Conservation (phyloP, 2,113 vertebrate species). For the Elaphurus davidianus region DNA sequence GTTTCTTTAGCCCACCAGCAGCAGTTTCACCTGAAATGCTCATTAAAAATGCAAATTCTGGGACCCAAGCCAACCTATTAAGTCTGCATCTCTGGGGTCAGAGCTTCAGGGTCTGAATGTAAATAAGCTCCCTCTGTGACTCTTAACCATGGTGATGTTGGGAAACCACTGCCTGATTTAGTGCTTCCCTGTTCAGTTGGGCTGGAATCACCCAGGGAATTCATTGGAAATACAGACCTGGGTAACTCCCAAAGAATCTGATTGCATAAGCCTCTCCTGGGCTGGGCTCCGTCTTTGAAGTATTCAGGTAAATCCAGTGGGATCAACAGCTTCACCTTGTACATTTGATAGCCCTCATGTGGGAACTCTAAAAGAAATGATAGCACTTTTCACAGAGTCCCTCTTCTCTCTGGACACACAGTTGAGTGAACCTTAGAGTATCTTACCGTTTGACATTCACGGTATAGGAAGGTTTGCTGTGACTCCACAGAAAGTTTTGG, state of each 20-base stretch:
- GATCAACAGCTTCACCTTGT: background rate
- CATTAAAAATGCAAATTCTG: background rate
- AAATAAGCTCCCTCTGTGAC: background rate
- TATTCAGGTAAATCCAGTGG: background rate
- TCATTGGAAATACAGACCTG: background rate
- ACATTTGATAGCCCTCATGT: background rate
- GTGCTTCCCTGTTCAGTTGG: background rate
- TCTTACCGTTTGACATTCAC: background rate
- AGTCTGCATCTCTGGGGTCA: background rate
- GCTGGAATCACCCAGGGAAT: background rate
- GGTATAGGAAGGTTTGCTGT: background rate
- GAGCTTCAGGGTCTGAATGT: background rate
- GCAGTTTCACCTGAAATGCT: background rate
- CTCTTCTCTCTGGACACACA: background rate
- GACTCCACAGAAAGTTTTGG: background rate
- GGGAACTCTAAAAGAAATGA: background rate
- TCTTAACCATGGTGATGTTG: background rate
- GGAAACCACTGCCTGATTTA: too few species aligned
- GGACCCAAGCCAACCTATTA: background rate
- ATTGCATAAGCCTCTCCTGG: background rate
- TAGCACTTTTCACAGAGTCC: background rate
- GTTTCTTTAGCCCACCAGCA: background rate
- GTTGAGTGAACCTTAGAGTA: background rate
- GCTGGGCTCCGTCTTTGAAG: background rate
- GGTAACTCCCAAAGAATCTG: background rate